Evolutionary conservation across 2,888 invertebrate species (phyloP).

Genomic region (Caenorhabditis sp.): DNA sequence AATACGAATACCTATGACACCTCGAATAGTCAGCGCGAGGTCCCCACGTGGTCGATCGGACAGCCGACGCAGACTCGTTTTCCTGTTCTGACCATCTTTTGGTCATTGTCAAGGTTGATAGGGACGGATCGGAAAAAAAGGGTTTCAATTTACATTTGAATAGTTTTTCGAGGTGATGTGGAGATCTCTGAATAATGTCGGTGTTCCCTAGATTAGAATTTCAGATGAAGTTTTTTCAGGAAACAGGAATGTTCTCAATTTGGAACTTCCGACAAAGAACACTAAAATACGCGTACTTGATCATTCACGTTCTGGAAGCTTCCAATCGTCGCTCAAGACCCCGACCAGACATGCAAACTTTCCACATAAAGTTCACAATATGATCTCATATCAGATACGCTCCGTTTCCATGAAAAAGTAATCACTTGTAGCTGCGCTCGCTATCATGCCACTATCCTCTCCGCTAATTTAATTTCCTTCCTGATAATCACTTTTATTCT

Average conservation of each 20-base stretch:
- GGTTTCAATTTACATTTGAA: not conserved
- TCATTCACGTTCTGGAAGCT: too few relatives aligned
- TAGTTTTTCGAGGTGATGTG: too few relatives aligned
- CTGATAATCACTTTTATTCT: not conserved
- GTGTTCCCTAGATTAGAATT: too few relatives aligned
- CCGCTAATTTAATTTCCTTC: conserved; percentile 6
- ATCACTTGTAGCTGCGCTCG: conserved; percentile 11
- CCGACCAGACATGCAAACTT: too few relatives aligned
- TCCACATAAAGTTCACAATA: conserved; percentile 34
- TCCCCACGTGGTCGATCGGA: conserved; percentile 26
- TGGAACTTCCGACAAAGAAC: too few relatives aligned
- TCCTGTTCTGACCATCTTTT: conserved; percentile 2
- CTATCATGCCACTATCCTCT: conserved; percentile 39
- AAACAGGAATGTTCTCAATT: too few relatives aligned
- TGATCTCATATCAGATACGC: conserved; percentile 55
- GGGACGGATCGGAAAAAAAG: not conserved
- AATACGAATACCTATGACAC: too few relatives aligned
- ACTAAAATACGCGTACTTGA: too few relatives aligned
- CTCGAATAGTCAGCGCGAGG: conserved; percentile 14
- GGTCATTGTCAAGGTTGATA: conserved; percentile 16
- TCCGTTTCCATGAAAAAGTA: conserved; percentile 44
- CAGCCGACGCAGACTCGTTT: conserved; percentile 12
- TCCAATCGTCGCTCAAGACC: too few relatives aligned
- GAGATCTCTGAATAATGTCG: too few relatives aligned
- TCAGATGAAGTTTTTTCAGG: too few relatives aligned